Conservation (phyloP, 64 coral and sea anemone genomes). For the Stichodactyla helianthus region DNA sequence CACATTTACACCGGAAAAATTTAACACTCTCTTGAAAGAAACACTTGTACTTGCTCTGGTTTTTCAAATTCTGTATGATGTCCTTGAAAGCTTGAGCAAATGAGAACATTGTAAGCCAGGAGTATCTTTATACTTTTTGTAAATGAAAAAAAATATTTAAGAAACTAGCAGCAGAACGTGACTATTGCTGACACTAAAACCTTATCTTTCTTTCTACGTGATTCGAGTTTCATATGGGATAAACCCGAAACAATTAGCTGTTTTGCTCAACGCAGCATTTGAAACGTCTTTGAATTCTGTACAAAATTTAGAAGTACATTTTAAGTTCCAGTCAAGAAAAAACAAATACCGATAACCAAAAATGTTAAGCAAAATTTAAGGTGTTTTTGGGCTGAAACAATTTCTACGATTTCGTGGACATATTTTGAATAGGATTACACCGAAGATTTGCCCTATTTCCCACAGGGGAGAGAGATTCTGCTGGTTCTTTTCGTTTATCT, state of each 20-base stretch:
- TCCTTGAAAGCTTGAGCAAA: neutral
- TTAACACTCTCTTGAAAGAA: neutral
- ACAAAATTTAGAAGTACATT: too few relatives aligned
- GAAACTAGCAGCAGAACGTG: too few relatives aligned
- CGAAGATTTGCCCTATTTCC: neutral
- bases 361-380: neutral
- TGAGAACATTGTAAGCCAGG: neutral
- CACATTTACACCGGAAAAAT: conserved; percentile 9
- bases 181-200: too few relatives aligned
- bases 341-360: neutral
- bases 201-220: neutral
- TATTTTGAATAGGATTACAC: neutral
- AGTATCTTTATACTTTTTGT: too few relatives aligned
- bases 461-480: neutral
- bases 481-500: neutral
- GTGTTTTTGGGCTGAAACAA: neutral
- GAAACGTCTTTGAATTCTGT: too few relatives aligned
- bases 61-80: neutral
- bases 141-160: too few relatives aligned
- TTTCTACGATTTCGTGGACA: neutral
- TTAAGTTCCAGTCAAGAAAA: neutral
- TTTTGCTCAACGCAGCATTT: neutral
- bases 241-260: neutral
- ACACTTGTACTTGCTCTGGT: neutral
- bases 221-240: neutral